These are phyloP conservation scores for Centropristis striata DNA, from an alignment of 2,113 vertebrate genomes.

Conservation along the genomic window DNA sequence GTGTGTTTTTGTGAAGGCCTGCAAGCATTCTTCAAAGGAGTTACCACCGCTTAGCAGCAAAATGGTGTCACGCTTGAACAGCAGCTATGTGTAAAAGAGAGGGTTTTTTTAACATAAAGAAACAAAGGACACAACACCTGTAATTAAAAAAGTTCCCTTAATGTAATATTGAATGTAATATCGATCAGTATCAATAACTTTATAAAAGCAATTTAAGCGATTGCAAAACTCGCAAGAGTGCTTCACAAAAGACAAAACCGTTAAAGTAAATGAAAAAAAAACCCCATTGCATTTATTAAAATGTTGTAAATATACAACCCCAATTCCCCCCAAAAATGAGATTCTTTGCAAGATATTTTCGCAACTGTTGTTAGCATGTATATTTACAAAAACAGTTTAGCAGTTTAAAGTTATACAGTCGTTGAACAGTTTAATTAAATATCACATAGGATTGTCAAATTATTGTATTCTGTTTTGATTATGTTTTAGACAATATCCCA, in stretches of 20 bases:
- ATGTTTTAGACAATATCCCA: too few relatives aligned
- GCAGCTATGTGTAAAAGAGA: neutral
- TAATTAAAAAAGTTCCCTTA: neutral
- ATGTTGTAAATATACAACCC: too few relatives aligned
- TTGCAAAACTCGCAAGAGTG: neutral
- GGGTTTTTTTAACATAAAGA: neutral
- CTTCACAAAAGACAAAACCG: neutral
- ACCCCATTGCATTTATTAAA: neutral
- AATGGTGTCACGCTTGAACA: accelerated
- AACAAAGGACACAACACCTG: neutral
- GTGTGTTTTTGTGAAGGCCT: neutral
- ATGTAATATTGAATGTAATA: neutral
- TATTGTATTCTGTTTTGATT: too few relatives aligned
- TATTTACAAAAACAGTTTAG: too few relatives aligned
- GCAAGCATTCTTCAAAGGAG: neutral
- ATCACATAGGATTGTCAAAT: too few relatives aligned
- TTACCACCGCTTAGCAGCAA: neutral
- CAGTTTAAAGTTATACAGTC: too few relatives aligned
- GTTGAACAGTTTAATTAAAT: too few relatives aligned
- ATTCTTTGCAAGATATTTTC: too few relatives aligned
- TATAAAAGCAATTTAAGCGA: neutral
- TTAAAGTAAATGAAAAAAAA: neutral
- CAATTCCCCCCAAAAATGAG: too few relatives aligned
- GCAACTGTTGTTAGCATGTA: too few relatives aligned
- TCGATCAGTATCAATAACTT: neutral